Percentiles rank a stretch among this genome's conserved stretches.
Evolutionary conservation across 2,888 invertebrate species (phyloP).

Genomic region (Cephus nigrinus): DNA sequence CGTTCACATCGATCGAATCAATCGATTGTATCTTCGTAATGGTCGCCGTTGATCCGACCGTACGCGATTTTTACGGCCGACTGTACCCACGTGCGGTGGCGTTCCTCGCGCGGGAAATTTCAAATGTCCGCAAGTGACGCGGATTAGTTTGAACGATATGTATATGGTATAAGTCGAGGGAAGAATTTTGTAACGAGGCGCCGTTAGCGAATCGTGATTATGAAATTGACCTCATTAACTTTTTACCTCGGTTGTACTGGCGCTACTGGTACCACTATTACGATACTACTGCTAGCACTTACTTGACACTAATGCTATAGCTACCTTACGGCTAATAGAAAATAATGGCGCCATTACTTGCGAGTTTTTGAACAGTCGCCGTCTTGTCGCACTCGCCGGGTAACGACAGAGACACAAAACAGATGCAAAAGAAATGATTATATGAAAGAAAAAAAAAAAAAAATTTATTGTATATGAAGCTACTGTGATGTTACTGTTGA

Average conservation of each 20-base stretch:
- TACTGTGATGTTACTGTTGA: constrained; percentile 66
- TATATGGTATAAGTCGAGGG: neutral
- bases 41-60: neutral
- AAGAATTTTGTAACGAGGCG: neutral
- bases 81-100: neutral
- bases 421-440: constrained; percentile 39
- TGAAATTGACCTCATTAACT: neutral
- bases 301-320: neutral
- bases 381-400: constrained; percentile 45
- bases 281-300: neutral
- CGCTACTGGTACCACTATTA: neutral
- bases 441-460: constrained; percentile 31
- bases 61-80: neutral
- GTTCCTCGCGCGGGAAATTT: neutral
- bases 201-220: neutral
- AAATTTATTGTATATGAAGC: constrained; percentile 64
- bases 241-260: neutral
- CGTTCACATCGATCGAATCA: neutral
- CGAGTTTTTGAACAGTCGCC: constrained; percentile 46
- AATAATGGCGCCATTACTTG: constrained; percentile 8
- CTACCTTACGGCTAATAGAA: neutral
- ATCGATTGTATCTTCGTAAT: neutral
- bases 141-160: neutral
- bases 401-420: constrained; percentile 36
- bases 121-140: neutral